phyloP scores from a whole-genome alignment of 2,797 vertebrate genomes.

The Podargus strigoides region DNA sequence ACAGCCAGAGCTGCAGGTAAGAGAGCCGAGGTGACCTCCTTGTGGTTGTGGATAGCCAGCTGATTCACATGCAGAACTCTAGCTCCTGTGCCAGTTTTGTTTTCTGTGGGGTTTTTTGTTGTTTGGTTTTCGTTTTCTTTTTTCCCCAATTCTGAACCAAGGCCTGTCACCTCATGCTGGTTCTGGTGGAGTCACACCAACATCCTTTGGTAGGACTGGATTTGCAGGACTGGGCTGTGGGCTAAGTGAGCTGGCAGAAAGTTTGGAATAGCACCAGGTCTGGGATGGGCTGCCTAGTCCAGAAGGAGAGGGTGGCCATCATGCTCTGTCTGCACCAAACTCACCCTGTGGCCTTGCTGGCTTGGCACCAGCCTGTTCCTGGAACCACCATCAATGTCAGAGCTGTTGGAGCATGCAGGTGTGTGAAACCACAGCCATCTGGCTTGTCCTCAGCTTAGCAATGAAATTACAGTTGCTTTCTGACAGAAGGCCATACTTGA shows the following conservation, averaged over 20 bases:
- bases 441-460: neutral
- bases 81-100: neutral
- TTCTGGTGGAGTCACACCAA: neutral
- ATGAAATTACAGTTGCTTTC: neutral
- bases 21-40: neutral
- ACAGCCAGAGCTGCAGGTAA: neutral
- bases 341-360: neutral
- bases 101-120: too few relatives aligned
- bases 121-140: neutral
- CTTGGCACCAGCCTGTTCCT: neutral
- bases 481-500: neutral
- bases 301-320: neutral
- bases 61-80: neutral
- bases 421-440: neutral
- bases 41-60: rapidly evolving
- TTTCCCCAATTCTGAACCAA: neutral
- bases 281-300: neutral
- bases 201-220: neutral
- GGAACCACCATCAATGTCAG: neutral
- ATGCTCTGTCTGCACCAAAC: neutral
- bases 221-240: neutral
- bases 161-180: neutral
- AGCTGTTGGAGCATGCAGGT: neutral
- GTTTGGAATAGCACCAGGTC: neutral
- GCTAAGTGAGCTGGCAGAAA: neutral